Evolutionary conservation across 2,888 invertebrate genomes (phyloP).

Genomic region (Andrena dorsata): DNA sequence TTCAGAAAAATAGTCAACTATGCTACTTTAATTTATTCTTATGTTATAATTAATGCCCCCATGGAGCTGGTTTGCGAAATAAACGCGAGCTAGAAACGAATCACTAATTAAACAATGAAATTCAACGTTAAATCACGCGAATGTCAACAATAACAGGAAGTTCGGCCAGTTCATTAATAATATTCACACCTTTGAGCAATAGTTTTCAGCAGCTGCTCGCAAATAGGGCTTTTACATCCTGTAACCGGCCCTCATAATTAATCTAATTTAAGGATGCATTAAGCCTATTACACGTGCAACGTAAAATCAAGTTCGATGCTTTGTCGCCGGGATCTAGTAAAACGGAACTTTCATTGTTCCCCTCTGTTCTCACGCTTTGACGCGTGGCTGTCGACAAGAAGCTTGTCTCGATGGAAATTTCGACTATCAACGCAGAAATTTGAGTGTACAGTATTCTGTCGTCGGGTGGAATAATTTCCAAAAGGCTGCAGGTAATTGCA

Average conservation of each 20-base stretch:
- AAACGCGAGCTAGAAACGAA: no score
- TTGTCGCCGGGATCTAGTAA: neutral
- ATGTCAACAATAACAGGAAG: neutral
- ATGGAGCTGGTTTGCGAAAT: no score
- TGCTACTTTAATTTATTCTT: no score
- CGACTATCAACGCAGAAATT: neutral
- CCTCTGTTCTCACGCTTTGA: neutral
- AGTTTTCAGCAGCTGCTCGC: neutral
- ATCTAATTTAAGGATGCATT: slow-evolving; percentile 39
- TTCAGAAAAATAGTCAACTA: no score
- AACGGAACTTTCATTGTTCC: slow-evolving; percentile 7
- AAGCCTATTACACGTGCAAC: slow-evolving; percentile 22
- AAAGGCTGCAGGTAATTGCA: no score
- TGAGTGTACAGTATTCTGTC: no score
- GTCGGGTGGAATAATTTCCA: no score
- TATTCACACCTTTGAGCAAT: neutral
- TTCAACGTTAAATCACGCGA: neutral
- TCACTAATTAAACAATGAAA: no score
- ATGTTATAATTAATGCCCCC: no score
- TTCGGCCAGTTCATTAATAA: neutral
- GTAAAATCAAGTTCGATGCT: slow-evolving; percentile 34
- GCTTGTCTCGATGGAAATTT: neutral
- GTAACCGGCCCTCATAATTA: slow-evolving; percentile 14
- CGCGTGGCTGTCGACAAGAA: neutral
- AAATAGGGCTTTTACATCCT: slow-evolving; percentile 14